Conservation (phyloP, 1,140 invertebrate genomes). For the Heliconius melpomene region DNA sequence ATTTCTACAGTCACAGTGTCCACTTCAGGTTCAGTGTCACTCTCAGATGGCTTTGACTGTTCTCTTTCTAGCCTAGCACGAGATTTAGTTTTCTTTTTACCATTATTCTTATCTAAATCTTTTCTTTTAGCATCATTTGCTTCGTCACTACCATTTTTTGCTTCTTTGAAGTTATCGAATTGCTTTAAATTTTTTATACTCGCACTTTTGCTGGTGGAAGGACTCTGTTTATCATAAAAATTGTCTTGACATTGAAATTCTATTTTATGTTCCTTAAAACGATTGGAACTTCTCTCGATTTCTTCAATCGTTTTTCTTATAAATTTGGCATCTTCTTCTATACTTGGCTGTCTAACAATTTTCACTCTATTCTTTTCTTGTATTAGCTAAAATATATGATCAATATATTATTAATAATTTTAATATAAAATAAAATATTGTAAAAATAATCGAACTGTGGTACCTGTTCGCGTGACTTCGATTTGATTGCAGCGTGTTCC, state of each 20-base stretch:
- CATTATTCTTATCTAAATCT: constrained; percentile 71
- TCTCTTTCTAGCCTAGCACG: constrained; percentile 77
- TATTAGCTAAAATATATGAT: constrained; percentile 53
- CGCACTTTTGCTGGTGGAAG: constrained; percentile 53
- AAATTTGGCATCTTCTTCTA: constrained; percentile 74
- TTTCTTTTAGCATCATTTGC: constrained; percentile 65
- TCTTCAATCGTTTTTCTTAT: constrained; percentile 76
- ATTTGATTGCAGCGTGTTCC: constrained; percentile 47
- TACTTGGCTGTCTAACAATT: constrained; percentile 62
- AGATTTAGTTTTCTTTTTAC: constrained; percentile 71
- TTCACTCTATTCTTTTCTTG: constrained; percentile 56
- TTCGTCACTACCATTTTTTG: constrained; percentile 54
- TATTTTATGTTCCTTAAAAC: constrained; percentile 51
- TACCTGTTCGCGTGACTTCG: constrained; percentile 67
- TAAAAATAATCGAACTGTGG: constrained; percentile 27
- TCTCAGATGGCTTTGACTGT: constrained; percentile 79
- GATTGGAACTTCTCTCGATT: constrained; percentile 68
- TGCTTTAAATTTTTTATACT: constrained; percentile 51
- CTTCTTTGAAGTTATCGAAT: constrained; percentile 49
- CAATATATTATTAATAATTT: constrained; percentile 28
- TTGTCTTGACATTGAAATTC: constrained; percentile 28
- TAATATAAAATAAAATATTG: constrained; percentile 18
- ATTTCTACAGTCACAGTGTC: constrained; percentile 80
- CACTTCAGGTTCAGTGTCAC: constrained; percentile 74
- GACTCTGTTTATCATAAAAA: constrained; percentile 30